Percentiles rank a stretch among this genome's conserved stretches.
phyloP scores from a whole-genome alignment of 2,113 vertebrate species.

The Hipposideros armiger region DNA sequence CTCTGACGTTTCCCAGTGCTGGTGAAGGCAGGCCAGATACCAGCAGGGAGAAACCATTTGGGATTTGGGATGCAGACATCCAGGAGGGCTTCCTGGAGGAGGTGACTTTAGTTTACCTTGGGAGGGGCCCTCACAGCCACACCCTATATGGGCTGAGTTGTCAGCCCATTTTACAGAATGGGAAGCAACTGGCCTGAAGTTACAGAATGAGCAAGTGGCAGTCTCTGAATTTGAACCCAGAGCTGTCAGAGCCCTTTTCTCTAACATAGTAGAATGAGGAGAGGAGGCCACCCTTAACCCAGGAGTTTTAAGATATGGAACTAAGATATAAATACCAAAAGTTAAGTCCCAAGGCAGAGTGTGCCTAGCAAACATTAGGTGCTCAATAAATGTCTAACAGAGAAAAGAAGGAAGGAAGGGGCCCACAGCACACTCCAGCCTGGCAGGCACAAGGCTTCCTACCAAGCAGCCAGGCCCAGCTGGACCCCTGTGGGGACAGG shows the following conservation, averaged over 20 bases:
- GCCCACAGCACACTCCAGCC: background rate
- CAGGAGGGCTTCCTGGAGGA: background rate
- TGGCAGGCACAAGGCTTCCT: background rate
- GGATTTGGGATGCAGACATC: background rate
- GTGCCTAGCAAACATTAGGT: background rate
- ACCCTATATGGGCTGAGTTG: background rate
- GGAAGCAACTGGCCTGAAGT: background rate
- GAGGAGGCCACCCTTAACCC: background rate
- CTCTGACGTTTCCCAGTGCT: background rate
- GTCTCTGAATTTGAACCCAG: background rate
- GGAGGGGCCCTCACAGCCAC: no score
- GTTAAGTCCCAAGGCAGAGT: background rate
- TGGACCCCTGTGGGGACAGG: conserved; percentile 64
- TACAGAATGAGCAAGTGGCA: background rate
- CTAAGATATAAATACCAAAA: background rate
- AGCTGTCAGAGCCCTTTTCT: background rate
- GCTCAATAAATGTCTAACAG: background rate
- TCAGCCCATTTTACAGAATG: background rate
- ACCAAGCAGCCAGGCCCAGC: background rate
- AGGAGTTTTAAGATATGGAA: background rate
- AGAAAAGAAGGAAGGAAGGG: background rate
- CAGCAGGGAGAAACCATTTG: background rate
- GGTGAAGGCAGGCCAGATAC: background rate
- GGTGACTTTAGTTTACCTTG: background rate
- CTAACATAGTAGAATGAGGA: background rate